These are phyloP conservation scores for Acholoe squamosa DNA, from an alignment of 2,888 invertebrate species.

Conservation along the genomic window DNA sequence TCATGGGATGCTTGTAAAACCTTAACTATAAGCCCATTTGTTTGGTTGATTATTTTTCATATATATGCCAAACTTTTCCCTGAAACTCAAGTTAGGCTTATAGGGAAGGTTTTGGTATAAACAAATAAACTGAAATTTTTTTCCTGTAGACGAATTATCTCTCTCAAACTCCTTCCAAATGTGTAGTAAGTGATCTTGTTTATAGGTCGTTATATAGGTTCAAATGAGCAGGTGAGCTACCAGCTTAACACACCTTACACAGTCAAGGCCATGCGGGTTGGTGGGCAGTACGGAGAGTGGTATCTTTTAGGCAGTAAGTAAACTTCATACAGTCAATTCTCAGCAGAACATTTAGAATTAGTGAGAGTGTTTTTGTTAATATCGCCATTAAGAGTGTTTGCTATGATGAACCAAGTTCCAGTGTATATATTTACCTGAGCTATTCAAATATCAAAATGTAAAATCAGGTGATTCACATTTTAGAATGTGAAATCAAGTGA, in stretches of 20 bases:
- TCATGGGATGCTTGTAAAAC: background rate
- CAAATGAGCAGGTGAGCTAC: background rate
- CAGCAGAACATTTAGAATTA: too few relatives aligned
- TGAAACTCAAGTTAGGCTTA: background rate
- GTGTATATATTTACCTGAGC: too few relatives aligned
- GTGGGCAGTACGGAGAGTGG: background rate
- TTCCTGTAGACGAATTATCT: background rate
- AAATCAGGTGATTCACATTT: too few relatives aligned
- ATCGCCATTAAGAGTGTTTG: too few relatives aligned
- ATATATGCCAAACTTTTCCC: background rate
- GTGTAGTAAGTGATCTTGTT: background rate
- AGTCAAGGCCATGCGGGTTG: background rate
- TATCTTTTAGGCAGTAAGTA: background rate
- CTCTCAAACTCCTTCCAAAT: background rate
- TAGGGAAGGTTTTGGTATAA: background rate
- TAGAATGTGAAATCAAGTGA: too few relatives aligned
- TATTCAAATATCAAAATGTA: too few relatives aligned
- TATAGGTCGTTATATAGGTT: background rate
- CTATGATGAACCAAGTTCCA: too few relatives aligned
- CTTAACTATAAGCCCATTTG: background rate
- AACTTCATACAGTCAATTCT: too few relatives aligned
- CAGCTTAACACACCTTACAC: background rate
- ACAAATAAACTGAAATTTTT: background rate
- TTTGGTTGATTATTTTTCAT: background rate
- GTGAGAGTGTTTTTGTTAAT: too few relatives aligned